Percentiles rank a stretch among this genome's conserved stretches.
phyloP scores from a whole-genome alignment of 2,888 invertebrate species.

The Sphaerophoria rueppellii region DNA sequence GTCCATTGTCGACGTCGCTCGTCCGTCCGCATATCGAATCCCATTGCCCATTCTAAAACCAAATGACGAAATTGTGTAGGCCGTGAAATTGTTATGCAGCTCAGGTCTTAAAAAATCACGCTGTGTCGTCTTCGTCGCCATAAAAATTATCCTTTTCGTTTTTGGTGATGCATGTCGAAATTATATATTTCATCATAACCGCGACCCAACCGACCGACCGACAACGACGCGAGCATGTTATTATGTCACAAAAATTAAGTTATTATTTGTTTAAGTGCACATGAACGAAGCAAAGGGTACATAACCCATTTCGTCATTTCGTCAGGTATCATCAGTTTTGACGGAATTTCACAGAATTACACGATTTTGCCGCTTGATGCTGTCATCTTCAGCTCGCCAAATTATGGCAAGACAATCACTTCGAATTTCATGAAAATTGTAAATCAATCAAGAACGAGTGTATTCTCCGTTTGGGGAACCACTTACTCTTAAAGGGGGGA shows the following conservation, averaged over 20 bases:
- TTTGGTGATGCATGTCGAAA: conserved; percentile 49
- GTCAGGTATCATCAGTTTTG: conserved; percentile 15
- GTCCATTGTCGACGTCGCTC: neutral
- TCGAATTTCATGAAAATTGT: conserved; percentile 18
- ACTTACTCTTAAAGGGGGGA: neutral
- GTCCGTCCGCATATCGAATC: neutral
- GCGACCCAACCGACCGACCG: too few relatives aligned
- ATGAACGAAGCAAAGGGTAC: conserved; percentile 24
- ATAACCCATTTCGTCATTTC: conserved; percentile 1
- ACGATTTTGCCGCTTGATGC: neutral
- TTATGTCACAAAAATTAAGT: conserved; percentile 72
- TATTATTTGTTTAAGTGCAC: conserved; percentile 71
- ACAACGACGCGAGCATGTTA: conserved; percentile 48
- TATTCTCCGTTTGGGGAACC: neutral
- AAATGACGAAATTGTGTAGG: conserved; percentile 58
- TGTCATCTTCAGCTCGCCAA: too few relatives aligned
- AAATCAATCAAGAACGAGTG: neutral
- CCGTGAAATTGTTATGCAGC: conserved; percentile 14
- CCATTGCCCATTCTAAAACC: neutral
- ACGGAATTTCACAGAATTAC: conserved; percentile 23
- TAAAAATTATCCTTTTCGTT: conserved; percentile 2
- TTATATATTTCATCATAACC: conserved; percentile 10
- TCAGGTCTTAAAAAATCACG: neutral
- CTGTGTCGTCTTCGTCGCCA: conserved; percentile 23
- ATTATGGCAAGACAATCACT: conserved; percentile 14